These are phyloP conservation scores for Ibycter americanus DNA, from an alignment of 2,797 vertebrate genomes.

Conservation along the genomic window DNA sequence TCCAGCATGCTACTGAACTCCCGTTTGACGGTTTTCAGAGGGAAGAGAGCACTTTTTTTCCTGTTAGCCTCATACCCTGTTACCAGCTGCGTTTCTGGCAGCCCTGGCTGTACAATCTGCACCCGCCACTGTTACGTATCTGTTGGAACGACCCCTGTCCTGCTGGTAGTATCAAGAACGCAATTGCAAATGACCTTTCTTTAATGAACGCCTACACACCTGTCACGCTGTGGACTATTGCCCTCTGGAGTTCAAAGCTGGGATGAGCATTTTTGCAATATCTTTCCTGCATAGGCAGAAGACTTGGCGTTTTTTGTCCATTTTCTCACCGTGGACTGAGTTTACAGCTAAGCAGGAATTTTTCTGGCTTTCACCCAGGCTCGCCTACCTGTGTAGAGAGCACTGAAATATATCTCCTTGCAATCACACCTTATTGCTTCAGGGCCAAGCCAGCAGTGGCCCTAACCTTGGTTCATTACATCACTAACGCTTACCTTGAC, in stretches of 20 bases:
- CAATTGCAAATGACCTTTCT: accelerated
- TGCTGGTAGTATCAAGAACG: background rate
- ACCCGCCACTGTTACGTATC: background rate
- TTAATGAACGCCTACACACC: accelerated
- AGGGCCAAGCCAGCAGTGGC: slow-evolving; percentile 28
- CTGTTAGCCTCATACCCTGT: background rate
- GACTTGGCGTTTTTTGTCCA: background rate
- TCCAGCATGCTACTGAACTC: background rate
- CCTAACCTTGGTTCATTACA: slow-evolving; percentile 67
- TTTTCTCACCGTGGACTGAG: background rate
- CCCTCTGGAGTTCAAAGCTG: slow-evolving; percentile 58
- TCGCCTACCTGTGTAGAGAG: background rate
- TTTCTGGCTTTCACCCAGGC: background rate
- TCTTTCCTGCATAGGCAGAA: background rate
- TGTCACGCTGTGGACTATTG: slow-evolving; percentile 27
- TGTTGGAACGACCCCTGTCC: background rate
- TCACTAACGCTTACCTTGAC: slow-evolving; percentile 61
- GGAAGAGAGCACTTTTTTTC: background rate
- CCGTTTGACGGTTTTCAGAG: background rate
- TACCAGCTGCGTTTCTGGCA: background rate
- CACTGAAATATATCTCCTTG: slow-evolving; percentile 18
- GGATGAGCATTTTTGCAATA: background rate
- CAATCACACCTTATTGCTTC: background rate
- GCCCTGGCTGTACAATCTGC: background rate
- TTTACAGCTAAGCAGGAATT: background rate